Conservation (phyloP, 1,140 invertebrate genomes). For the Dolichoris vasculosae region DNA sequence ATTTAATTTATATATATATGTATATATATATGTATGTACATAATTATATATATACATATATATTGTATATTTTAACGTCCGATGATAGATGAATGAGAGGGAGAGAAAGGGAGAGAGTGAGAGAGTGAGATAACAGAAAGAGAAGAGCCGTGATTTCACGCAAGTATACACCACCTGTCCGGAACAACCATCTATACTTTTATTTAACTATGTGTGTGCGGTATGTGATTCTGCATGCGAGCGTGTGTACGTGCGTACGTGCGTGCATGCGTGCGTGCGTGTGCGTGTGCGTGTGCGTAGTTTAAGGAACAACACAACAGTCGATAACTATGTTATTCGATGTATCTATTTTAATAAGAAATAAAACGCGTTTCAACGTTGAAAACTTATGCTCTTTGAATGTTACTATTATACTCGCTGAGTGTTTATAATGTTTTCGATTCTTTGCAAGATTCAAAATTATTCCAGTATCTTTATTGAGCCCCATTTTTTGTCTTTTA, state of each 20-base stretch:
- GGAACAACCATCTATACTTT: conserved; percentile 44
- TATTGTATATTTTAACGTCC: conserved; percentile 40
- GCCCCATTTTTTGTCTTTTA: neutral
- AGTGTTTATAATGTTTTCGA: neutral
- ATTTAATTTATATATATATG: too few relatives aligned
- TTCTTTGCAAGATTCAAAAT: neutral
- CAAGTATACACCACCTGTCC: conserved; percentile 22
- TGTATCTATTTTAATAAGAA: conserved; percentile 55
- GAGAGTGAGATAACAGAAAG: neutral
- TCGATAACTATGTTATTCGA: conserved; percentile 49
- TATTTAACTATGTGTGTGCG: conserved; percentile 12
- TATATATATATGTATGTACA: too few relatives aligned
- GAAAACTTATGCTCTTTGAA: conserved; percentile 21
- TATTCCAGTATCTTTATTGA: neutral
- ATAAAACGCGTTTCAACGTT: conserved; percentile 50
- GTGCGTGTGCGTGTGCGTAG: neutral
- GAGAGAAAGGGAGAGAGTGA: conserved; percentile 22
- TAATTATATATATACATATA: neutral
- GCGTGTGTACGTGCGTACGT: too few relatives aligned
- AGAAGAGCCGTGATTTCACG: neutral
- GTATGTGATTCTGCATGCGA: neutral
- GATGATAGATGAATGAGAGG: neutral
- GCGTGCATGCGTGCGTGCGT: neutral
- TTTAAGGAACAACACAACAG: conserved; percentile 40
- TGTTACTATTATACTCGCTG: neutral